Base-by-base conservation (phyloP, 1,140 invertebrate species). In the Megalonaias nervosa region DNA sequence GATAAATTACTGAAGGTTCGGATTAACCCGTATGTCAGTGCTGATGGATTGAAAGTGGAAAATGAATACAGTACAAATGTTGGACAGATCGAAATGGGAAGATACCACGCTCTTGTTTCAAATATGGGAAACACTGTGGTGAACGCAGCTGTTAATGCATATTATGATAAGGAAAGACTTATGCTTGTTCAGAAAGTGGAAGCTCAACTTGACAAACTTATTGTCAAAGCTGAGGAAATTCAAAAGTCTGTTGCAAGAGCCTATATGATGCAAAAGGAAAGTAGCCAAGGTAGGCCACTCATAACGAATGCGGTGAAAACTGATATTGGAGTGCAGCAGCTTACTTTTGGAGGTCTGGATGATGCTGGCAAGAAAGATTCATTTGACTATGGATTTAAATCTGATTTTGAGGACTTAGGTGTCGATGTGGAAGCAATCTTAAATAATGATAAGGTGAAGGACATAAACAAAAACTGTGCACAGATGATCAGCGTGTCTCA, bases 111-210 rank as follows among this genome's bases (percentile, higher is more conserved):
- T 11, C 80, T 85, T 4, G 19, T 72, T 31, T 75, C 73, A n/a
- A 82, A 77, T 57, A 67, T 75, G 21, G 59, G 71, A 26, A 62
- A 68, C 9, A 38, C 74, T 16, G 61, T 67, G 14, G 5, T 48
- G 38, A 85, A 81, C 59, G 60, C 69, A 4, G 67, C 77, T 14
- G 71, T 83, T 19, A 83, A 85, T 67, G 31, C 61, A 12, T 79
- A 81, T 59, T 85, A 80, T 62, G 79, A 85, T 69, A 75, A 77
- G 61, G 81, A 83, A 61, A 73, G 83, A 57, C 55, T 81, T 17
- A 74, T 69, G 1, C 73, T 82, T 9, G 75, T 77, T 9, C 31
- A 79, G 11, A 56, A 67, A 57, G 72, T 68, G 17, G 68, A 74
- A 26, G 67, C 65, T 6, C 67, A 77, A 48, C 67, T 81, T 14